Evolutionary conservation across 1,140 invertebrate genomes (phyloP), one percentile per base, ranked within the genome.

Genomic region (Fopius arisanus): DNA sequence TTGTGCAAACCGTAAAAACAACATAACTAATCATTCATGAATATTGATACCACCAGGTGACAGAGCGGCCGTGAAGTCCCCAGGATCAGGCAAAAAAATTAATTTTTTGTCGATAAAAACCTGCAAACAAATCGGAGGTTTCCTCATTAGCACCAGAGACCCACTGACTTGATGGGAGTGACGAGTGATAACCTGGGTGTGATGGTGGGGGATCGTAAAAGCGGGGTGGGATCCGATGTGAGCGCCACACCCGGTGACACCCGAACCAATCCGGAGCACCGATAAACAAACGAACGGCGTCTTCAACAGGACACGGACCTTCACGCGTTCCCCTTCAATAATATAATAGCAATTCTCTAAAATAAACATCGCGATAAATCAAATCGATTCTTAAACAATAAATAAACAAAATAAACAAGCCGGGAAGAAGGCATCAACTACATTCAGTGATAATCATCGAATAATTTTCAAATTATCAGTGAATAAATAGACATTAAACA

Each of bases 211-310:
- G 33, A 19, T 72, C 70, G 29, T 19, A 41, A 48, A 9, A 26
- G 51, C 37, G 40, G 43, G 62, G 70, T 65, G 70, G 62, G 33
- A 65, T 41, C 51, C 31, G 26, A 40, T n/a, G 37, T 40, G n/a
- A 26, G 37, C 54, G 43, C 37, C 41, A 43, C 31, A 72, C 19
- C 26, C 66, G 59, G 31, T 12, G 41, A 19, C 19, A 51, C 48
- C 48, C 19, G 23, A 1, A 59, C 10, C 26, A 21, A 59, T 23
- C 23, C 51, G 59, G 33, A 19, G 59, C 76, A 63, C 77, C 74
- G 70, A 79, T 79, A 79, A 78, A 79, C 78, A 79, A 79, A 79
- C 76, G 67, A 29, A 74, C 76, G 33, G 70, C 69, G 72, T 76
- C 77, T 65, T 75, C 72, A 65, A 31, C 71, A 73, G 74, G 19